A percentile compares a stretch with the other conserved stretches of the same genome.
phyloP scores from a whole-genome alignment of 2,113 vertebrate genomes.

The Elachura formosa region DNA sequence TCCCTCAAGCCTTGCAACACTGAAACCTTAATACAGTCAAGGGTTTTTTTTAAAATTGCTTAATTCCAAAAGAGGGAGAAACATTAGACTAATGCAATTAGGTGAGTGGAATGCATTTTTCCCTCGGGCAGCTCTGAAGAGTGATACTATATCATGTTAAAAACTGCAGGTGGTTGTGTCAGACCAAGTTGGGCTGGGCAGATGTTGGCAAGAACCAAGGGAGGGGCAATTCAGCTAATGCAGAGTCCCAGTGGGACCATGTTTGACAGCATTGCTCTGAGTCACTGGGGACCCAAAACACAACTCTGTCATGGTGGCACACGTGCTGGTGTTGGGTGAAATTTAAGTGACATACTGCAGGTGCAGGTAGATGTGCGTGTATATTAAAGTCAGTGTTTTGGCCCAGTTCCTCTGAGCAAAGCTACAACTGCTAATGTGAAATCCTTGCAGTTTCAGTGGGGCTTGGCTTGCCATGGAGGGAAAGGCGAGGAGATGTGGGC shows the following conservation, averaged over 20 bases:
- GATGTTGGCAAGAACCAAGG: background rate
- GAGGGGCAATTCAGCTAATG: background rate
- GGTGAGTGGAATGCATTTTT: constrained; percentile 15
- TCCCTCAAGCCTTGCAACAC: background rate
- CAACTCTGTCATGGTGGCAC: rapidly evolving
- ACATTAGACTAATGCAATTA: constrained; percentile 14
- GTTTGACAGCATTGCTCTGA: background rate
- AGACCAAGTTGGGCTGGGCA: background rate
- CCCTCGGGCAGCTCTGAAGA: constrained; percentile 1
- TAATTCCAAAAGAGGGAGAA: background rate
- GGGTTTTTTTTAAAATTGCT: background rate
- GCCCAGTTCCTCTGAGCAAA: background rate
- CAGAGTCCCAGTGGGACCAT: background rate
- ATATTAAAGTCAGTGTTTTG: background rate
- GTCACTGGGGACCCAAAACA: background rate
- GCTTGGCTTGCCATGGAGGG: background rate
- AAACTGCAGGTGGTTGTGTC: background rate
- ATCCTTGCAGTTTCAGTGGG: background rate
- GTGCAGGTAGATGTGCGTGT: rapidly evolving
- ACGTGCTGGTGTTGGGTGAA: background rate
- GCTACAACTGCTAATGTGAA: background rate
- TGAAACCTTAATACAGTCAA: background rate
- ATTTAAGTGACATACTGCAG: background rate
- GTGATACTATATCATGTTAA: constrained; percentile 1
- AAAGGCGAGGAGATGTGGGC: background rate